Conservation (phyloP, 2,888 invertebrate species). For the Rosalia funebris region DNA sequence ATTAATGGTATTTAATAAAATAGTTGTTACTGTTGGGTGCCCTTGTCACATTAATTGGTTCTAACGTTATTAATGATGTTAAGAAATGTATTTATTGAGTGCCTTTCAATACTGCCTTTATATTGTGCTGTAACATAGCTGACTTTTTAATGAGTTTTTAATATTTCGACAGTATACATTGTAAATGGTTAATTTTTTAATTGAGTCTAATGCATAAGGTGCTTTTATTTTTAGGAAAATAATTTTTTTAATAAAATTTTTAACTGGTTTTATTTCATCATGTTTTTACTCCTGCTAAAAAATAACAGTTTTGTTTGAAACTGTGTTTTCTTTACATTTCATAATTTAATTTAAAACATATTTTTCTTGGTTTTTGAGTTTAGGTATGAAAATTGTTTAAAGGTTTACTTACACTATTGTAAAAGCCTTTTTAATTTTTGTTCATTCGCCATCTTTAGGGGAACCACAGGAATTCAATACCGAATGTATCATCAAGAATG, state of each 20-base stretch:
- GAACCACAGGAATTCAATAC: too few relatives aligned
- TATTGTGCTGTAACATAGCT: slow-evolving; percentile 34
- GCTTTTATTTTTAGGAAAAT: slow-evolving; percentile 1
- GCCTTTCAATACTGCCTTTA: slow-evolving; percentile 34
- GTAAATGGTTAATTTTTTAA: slow-evolving; percentile 25
- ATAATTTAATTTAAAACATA: too few relatives aligned
- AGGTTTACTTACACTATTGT: too few relatives aligned
- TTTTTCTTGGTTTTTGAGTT: too few relatives aligned
- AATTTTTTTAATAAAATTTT: slow-evolving; percentile 21
- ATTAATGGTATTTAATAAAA: too few relatives aligned
- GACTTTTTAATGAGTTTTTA: slow-evolving; percentile 15
- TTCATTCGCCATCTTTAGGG: too few relatives aligned
- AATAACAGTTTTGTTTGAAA: too few relatives aligned
- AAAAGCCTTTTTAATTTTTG: too few relatives aligned
- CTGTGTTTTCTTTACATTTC: too few relatives aligned
- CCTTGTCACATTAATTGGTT: slow-evolving; percentile 2
- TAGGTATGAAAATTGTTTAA: too few relatives aligned
- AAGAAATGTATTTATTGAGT: slow-evolving; percentile 37
- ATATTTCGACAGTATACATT: slow-evolving; percentile 23
- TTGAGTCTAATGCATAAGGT: slow-evolving; percentile 21
- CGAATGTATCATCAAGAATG: too few relatives aligned
- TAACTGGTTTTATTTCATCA: slow-evolving; percentile 8
- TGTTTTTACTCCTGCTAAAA: neutral
- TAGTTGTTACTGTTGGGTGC: neutral
- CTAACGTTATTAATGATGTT: slow-evolving; percentile 11